Evolutionary conservation across 2,888 invertebrate species (phyloP).

Genomic region (Melitaea athalia): DNA sequence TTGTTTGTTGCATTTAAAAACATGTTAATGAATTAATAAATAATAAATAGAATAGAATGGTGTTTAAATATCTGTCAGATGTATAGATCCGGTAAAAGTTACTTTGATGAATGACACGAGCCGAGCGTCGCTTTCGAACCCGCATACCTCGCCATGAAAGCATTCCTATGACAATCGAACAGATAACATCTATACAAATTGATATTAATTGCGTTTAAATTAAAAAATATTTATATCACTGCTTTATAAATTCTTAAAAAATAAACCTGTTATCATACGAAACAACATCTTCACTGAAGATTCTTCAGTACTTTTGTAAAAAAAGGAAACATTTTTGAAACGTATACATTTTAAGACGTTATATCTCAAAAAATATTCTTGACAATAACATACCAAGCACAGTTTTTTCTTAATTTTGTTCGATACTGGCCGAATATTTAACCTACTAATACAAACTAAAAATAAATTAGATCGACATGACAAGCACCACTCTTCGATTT

Average conservation of each 20-base stretch:
- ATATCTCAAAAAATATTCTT: background rate
- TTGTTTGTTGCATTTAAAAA: too few relatives aligned
- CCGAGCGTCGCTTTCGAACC: conserved; percentile 18
- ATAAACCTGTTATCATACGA: background rate
- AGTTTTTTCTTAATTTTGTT: background rate
- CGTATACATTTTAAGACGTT: background rate
- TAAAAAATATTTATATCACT: too few relatives aligned
- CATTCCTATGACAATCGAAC: conserved; percentile 11
- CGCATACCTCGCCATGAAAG: conserved; percentile 22
- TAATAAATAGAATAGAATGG: background rate
- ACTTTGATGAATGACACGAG: conserved; percentile 20
- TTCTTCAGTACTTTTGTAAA: background rate
- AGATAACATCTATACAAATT: conserved; percentile 1
- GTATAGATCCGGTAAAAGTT: conserved; percentile 11
- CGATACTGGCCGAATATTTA: background rate
- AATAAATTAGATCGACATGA: background rate
- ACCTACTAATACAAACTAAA: background rate
- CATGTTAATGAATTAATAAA: too few relatives aligned
- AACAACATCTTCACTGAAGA: too few relatives aligned
- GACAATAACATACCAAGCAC: background rate
- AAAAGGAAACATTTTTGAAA: too few relatives aligned
- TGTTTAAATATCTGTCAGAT: background rate
- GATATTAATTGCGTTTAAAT: background rate
- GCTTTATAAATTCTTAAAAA: background rate
- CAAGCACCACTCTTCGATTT: too few relatives aligned